Evolutionary conservation across 2,113 vertebrate species (phyloP).

Genomic region (Oreochromis aureus): DNA sequence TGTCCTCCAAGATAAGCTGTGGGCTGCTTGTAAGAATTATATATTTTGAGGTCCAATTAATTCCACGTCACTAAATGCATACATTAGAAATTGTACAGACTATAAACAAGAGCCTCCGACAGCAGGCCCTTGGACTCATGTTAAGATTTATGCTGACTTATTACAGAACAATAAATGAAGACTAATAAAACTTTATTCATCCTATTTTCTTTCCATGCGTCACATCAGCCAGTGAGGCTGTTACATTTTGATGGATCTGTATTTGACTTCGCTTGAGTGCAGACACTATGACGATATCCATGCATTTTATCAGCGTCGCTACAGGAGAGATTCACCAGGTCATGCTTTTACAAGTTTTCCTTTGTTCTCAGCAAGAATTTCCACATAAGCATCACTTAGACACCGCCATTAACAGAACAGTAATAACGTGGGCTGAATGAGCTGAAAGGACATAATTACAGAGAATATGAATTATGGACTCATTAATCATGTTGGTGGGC

Average conservation of each 20-base stretch:
- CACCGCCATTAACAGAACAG: constrained; percentile 1
- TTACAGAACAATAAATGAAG: not conserved
- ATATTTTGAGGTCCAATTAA: not conserved
- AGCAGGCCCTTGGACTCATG: not conserved
- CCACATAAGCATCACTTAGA: not conserved
- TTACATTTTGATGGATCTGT: not conserved
- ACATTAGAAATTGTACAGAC: not conserved
- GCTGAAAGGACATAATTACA: constrained; percentile 43
- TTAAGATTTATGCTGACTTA: not conserved
- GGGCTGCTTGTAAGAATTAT: not conserved
- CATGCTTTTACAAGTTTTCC: not conserved
- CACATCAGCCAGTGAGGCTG: not conserved
- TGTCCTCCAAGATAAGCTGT: not conserved
- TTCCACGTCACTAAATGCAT: not conserved
- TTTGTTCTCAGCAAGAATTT: not conserved
- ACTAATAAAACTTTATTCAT: not conserved
- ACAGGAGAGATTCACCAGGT: not conserved
- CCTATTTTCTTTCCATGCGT: not conserved
- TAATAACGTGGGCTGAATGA: constrained; percentile 19
- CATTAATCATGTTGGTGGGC: constrained; percentile 54
- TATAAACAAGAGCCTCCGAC: not conserved
- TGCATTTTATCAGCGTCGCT: not conserved
- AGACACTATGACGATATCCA: not conserved
- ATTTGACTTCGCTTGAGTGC: not conserved
- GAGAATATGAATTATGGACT: constrained; percentile 46